Conservation (phyloP, 2,797 vertebrate genomes). For the Helarctos malayanus region DNA sequence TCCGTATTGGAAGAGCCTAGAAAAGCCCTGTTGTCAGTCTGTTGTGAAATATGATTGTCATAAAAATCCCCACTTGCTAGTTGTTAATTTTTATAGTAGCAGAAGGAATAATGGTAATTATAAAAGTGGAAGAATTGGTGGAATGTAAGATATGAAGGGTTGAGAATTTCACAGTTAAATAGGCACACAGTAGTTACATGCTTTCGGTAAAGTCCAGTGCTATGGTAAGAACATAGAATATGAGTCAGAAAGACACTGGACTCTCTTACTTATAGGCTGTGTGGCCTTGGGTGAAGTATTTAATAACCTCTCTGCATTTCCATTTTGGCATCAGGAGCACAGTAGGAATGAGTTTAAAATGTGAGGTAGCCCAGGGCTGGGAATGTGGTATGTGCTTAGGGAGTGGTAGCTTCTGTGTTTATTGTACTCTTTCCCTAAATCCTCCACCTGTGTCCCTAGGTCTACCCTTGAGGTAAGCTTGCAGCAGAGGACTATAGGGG, state of each 20-base stretch:
- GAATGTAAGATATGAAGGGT: not conserved
- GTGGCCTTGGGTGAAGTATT: not conserved
- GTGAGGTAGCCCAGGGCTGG: not conserved
- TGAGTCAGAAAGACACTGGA: not conserved
- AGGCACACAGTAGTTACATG: not conserved
- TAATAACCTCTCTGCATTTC: slow-evolving; percentile 53
- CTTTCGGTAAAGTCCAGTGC: not conserved
- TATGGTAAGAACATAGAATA: not conserved
- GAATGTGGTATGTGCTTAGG: not conserved
- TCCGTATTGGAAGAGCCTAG: not conserved
- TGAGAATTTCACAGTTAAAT: not conserved
- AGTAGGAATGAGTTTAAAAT: not conserved
- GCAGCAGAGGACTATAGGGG: not conserved
- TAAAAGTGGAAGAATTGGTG: not conserved
- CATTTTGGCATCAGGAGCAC: slow-evolving; percentile 4
- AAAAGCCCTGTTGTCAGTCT: not conserved
- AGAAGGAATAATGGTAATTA: slow-evolving; percentile 27
- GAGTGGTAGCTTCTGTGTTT: not conserved
- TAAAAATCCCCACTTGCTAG: not conserved
- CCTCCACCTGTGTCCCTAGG: not conserved
- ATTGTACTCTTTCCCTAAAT: not conserved
- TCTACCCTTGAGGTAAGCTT: not conserved
- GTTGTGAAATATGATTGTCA: not conserved
- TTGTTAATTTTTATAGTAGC: slow-evolving; percentile 8
- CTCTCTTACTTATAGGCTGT: not conserved